Evolutionary conservation across 2,888 invertebrate genomes (phyloP), one percentile per base, ranked within the genome.

Genomic region (Frankliniella intonsa): DNA sequence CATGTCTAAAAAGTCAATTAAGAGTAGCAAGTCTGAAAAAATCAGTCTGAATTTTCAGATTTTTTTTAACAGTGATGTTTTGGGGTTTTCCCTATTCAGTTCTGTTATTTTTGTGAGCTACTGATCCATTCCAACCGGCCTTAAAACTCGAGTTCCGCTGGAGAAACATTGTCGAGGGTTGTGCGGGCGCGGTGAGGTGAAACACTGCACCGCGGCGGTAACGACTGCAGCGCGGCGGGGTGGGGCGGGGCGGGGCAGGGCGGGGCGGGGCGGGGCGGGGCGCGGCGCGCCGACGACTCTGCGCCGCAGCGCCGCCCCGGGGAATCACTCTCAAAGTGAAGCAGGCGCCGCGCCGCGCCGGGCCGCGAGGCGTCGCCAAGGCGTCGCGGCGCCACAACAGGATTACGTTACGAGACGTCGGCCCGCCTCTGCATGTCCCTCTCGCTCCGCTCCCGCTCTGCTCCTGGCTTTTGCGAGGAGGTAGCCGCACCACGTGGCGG

Each of bases 291-390:
- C 55, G 9, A 2, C 17, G 17, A 17, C 17, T 17, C 62, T 19
- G 17, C 62, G 17, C 62, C 62, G 14, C 14, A 62, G 62, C 38
- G 38, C 38, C 69, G 69, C 69, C 25, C 12, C 25, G 69, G 25
- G 69, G 12, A 76, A 76, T 76, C 69, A 76, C 22, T 76, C 25
- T 25, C 69, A 76, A 76, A 76, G 69, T 25, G 69, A 76, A 8
- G 69, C 25, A 76, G 69, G 22, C 69, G 69, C 69, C 12, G 69
- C 22, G 25, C 12, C 69, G 25, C 22, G 22, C 12, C 69, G 19
- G 14, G 25, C 69, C 69, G 55, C 55, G 55, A 55, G 38, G 38
- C 38, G 38, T 38, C 38, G 38, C 38, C 38, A 38, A 38, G 38
- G 38, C 38, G 38, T 38, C 38, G 38, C 69, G 69, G 8, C 69